phyloP scores from a whole-genome alignment of 2,888 invertebrate genomes.

The Aphidius colemani region DNA sequence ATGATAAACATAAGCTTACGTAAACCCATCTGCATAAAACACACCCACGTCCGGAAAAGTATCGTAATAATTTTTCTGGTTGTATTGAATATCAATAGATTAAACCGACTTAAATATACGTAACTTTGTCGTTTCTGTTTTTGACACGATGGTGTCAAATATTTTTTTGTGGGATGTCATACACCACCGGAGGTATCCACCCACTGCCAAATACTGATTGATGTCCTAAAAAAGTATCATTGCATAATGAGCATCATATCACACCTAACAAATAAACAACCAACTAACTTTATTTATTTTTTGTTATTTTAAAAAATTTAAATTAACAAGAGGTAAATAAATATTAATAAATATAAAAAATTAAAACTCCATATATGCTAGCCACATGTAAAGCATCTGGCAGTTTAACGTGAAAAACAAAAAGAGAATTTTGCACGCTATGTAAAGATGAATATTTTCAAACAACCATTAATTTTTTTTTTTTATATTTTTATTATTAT shows the following conservation, averaged over 20 bases:
- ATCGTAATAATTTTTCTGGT: too few relatives aligned
- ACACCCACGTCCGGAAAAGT: too few relatives aligned
- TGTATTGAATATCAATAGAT: too few relatives aligned
- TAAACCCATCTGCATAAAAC: too few relatives aligned
- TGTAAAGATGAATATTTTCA: conserved; percentile 54
- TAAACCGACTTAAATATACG: too few relatives aligned
- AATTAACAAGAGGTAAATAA: too few relatives aligned
- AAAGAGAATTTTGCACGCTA: conserved; percentile 37
- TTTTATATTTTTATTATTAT: conserved; percentile 48
- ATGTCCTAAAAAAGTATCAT: conserved; percentile 46
- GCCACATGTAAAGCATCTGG: conserved; percentile 61
- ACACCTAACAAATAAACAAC: background rate
- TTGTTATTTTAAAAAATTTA: too few relatives aligned
- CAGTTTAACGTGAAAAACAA: conserved; percentile 57
- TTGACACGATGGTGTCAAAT: too few relatives aligned
- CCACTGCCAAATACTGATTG: conserved; percentile 48
- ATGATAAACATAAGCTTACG: too few relatives aligned
- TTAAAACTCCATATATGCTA: conserved; percentile 29
- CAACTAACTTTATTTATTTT: background rate
- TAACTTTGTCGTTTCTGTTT: too few relatives aligned
- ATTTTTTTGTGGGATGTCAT: conserved; percentile 37
- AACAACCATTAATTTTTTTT: conserved; percentile 44
- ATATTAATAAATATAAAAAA: background rate
- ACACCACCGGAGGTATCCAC: conserved; percentile 44
- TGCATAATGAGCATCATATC: conserved; percentile 44